phyloP scores from a whole-genome alignment of 2,113 vertebrate genomes.

The Corythoichthys haematopterus region DNA sequence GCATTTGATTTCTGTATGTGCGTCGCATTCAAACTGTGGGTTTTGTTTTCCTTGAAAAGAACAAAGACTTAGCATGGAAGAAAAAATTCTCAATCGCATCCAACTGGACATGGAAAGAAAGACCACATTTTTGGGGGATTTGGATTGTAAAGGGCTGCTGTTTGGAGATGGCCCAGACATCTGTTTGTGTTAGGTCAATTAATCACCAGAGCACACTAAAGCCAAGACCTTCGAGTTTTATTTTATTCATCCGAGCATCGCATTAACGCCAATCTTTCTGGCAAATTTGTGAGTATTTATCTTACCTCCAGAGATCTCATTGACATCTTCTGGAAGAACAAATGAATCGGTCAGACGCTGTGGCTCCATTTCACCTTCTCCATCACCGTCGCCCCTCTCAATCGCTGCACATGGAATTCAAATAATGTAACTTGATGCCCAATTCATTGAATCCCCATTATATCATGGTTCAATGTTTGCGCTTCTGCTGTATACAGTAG shows the following conservation, averaged over 20 bases:
- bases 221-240: constrained; percentile 24
- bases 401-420: constrained; percentile 33
- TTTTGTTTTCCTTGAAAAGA: constrained; percentile 2
- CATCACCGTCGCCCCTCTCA: constrained; percentile 38
- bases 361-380: constrained; percentile 43
- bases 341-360: constrained; percentile 42
- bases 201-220: constrained; percentile 46
- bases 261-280: constrained; percentile 13
- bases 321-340: constrained; percentile 53
- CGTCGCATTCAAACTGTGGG: constrained; percentile 15
- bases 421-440: neutral
- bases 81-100: constrained; percentile 4
- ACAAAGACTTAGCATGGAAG: constrained; percentile 10
- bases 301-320: constrained; percentile 73
- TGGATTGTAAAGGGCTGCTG: constrained; percentile 13
- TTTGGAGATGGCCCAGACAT: constrained; percentile 6
- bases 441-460: neutral
- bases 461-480: neutral
- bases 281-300: constrained; percentile 27
- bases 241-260: constrained; percentile 10
- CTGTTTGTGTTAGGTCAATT: constrained; percentile 50
- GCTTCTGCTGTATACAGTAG: too few relatives aligned
- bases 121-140: constrained; percentile 5
- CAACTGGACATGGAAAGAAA: constrained; percentile 8
- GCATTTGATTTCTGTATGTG: constrained; percentile 8